phyloP scores from a whole-genome alignment of 2,888 invertebrate genomes.

The Plutella xylostella region DNA sequence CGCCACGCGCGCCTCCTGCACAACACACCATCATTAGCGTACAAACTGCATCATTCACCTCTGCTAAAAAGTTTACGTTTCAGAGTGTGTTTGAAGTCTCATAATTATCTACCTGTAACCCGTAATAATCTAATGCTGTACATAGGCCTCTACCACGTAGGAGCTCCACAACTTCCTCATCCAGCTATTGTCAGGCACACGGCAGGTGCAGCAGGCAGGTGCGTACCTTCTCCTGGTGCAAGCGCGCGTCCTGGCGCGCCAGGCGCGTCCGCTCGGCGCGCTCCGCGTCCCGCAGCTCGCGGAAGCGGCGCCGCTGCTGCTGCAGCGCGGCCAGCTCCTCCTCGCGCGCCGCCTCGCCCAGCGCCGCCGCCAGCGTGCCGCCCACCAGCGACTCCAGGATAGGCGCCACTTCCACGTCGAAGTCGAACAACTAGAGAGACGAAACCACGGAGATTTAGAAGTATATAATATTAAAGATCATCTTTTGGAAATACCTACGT shows the following conservation, averaged over 20 bases:
- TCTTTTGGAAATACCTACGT: too few species aligned
- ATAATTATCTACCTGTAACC: too few species aligned
- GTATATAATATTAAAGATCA: background rate
- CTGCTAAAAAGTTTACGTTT: too few species aligned
- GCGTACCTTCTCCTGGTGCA: conserved; percentile 71
- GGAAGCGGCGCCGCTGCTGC: conserved; percentile 79
- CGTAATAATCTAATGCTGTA: too few species aligned
- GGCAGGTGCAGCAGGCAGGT: background rate
- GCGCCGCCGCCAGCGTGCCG: conserved; percentile 88
- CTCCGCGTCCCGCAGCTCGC: conserved; percentile 80
- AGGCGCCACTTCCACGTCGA: conserved; percentile 91
- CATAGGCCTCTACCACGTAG: too few species aligned
- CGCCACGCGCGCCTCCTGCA: conserved; percentile 73
- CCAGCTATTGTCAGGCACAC: background rate
- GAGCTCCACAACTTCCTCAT: too few species aligned
- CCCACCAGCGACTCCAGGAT: conserved; percentile 91
- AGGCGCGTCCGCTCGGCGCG: conserved; percentile 84
- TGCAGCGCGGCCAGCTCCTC: conserved; percentile 88
- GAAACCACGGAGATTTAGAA: background rate
- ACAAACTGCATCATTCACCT: too few species aligned
- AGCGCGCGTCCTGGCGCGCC: conserved; percentile 80
- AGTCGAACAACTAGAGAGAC: conserved; percentile 82
- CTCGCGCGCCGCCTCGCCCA: conserved; percentile 92
- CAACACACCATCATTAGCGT: background rate
- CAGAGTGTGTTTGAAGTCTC: too few species aligned